Percentiles rank a stretch among this genome's conserved stretches.
Conservation (phyloP, 1,140 invertebrate genomes). For the Zaprionus lachaisei region DNA sequence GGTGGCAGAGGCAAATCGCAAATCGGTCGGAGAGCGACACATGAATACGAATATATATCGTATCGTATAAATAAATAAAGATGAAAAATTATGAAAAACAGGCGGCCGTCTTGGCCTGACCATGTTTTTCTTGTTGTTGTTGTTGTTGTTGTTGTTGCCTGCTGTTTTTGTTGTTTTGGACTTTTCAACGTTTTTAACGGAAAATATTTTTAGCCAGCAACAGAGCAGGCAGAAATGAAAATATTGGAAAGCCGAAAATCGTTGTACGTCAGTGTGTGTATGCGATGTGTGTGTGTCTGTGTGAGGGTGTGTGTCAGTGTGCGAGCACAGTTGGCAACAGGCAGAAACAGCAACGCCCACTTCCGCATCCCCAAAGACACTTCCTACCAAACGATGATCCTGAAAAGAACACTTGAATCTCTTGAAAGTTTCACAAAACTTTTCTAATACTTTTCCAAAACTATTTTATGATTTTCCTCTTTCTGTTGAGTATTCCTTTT, state of each 20-base stretch:
- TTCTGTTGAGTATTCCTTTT: conserved; percentile 21
- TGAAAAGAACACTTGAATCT: conserved; percentile 10
- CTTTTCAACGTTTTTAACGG: conserved; percentile 59
- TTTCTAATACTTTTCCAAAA: not conserved
- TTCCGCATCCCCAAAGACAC: conserved; percentile 44
- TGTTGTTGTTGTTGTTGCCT: not conserved
- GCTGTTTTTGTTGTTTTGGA: conserved; percentile 56
- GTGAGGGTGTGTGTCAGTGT: conserved; percentile 10
- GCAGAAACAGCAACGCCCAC: conserved; percentile 52
- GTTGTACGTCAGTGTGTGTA: conserved; percentile 4
- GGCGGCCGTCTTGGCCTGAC: conserved; percentile 56
- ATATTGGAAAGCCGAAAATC: conserved; percentile 76
- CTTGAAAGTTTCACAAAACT: not conserved
- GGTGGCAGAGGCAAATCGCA: conserved; percentile 26
- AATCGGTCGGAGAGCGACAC: conserved; percentile 43
- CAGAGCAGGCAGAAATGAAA: conserved; percentile 64
- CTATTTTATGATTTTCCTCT: conserved; percentile 2
- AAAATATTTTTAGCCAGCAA: conserved; percentile 76
- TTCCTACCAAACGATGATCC: conserved; percentile 32
- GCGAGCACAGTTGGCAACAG: conserved; percentile 62
- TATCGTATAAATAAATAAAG: conserved; percentile 72
- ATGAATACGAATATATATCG: conserved; percentile 10
- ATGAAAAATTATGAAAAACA: conserved; percentile 80
- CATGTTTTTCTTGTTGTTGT: not conserved
- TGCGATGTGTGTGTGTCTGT: conserved; percentile 2